Conservation (phyloP, 2,113 vertebrate genomes). For the Zapornia atra region DNA sequence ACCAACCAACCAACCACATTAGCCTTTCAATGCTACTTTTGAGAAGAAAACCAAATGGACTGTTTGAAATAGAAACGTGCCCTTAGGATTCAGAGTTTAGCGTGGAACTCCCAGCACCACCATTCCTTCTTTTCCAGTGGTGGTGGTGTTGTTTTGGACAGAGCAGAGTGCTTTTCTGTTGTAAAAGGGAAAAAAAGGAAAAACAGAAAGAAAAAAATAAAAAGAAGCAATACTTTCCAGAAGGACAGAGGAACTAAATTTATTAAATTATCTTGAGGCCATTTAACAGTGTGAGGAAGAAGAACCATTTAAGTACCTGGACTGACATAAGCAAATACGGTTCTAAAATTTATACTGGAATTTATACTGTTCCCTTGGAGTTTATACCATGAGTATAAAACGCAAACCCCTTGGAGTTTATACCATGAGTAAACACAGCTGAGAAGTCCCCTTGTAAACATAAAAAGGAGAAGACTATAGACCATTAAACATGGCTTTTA, state of each 20-base stretch:
- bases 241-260: not conserved
- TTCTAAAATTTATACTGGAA: not conserved
- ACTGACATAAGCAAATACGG: not conserved
- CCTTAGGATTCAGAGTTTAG: not conserved
- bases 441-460: not conserved
- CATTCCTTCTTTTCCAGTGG: not conserved
- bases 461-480: not conserved
- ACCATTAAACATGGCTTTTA: not conserved
- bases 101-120: not conserved
- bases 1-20: not conserved
- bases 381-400: too few species aligned
- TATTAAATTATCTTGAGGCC: not conserved
- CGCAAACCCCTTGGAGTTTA: not conserved
- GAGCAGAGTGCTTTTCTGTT: not conserved
- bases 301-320: not conserved
- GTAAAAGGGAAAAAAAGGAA: not conserved
- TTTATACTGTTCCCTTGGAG: too few species aligned
- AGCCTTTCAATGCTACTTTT: not conserved
- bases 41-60: not conserved
- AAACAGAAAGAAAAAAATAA: not conserved
- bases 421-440: not conserved
- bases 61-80: not conserved
- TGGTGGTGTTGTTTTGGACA: not conserved
- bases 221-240: not conserved
- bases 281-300: not conserved